phyloP scores from a whole-genome alignment of 2,797 vertebrate genomes.

The Cottoperca gobio region DNA sequence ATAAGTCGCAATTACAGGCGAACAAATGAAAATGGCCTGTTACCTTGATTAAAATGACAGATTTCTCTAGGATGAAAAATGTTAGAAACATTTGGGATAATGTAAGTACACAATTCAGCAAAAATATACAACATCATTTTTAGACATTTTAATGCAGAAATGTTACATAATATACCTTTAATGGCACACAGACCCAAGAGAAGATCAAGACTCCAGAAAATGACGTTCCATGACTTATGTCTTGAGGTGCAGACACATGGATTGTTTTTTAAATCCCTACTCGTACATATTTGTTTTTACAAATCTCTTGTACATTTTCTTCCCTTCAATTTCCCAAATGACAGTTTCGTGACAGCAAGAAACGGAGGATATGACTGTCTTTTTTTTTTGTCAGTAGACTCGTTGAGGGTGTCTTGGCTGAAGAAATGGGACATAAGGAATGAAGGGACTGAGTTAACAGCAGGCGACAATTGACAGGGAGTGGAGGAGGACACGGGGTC shows the following conservation, averaged over 20 bases:
- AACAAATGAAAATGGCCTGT: too few species aligned
- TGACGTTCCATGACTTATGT: constrained; percentile 12
- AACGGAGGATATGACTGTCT: background rate
- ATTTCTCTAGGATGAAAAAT: too few species aligned
- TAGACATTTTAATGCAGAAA: too few species aligned
- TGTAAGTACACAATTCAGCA: too few species aligned
- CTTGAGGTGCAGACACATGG: constrained; percentile 3
- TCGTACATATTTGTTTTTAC: constrained; percentile 8
- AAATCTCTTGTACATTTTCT: background rate
- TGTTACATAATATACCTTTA: too few species aligned
- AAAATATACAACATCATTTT: too few species aligned
- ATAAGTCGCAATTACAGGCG: too few species aligned
- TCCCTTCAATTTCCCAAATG: constrained; percentile 8
- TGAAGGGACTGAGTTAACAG: constrained; percentile 6
- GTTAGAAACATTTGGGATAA: too few species aligned
- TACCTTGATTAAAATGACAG: too few species aligned
- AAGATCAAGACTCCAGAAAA: background rate
- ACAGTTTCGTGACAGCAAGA: constrained; percentile 29
- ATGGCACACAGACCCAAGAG: background rate
- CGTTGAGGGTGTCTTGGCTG: constrained; percentile 3
- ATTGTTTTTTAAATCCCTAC: constrained; percentile 34
- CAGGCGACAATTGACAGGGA: constrained; percentile 31
- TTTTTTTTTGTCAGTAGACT: constrained; percentile 9
- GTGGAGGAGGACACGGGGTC: constrained; percentile 11
- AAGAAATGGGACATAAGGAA: constrained; percentile 5